Conservation (phyloP, 2,113 vertebrate genomes). For the Menura novaehollandiae region DNA sequence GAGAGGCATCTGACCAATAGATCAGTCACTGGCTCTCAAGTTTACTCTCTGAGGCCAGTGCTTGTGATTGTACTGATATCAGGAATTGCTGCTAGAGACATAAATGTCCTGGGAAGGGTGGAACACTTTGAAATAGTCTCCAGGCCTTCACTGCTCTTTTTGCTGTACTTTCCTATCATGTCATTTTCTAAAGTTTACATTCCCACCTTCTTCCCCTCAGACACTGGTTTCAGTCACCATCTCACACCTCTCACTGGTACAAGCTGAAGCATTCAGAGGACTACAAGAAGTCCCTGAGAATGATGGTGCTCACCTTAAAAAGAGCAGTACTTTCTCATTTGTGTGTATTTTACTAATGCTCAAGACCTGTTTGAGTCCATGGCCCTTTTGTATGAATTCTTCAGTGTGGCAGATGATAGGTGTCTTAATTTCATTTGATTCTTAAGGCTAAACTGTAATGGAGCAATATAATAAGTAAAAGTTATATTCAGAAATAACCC, state of each 20-base stretch:
- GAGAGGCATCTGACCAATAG: background rate
- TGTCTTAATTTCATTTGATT: constrained; percentile 48
- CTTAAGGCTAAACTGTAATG: constrained; percentile 34
- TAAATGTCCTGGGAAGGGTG: background rate
- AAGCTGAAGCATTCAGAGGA: background rate
- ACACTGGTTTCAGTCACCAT: background rate
- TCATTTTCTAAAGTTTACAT: background rate
- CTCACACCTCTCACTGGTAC: background rate
- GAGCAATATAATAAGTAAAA: constrained; percentile 58
- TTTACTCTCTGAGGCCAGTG: background rate
- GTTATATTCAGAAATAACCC: constrained; percentile 41
- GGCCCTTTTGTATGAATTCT: background rate
- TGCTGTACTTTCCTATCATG: background rate
- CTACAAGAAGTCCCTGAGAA: background rate
- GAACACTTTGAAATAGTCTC: background rate
- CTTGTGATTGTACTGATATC: background rate
- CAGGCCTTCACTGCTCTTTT: background rate
- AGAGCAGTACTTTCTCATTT: background rate
- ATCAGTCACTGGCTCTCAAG: background rate
- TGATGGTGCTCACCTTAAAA: background rate
- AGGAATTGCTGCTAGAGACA: background rate
- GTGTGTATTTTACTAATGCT: background rate
- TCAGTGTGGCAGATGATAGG: background rate
- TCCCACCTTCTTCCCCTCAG: background rate
- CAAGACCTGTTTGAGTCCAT: background rate